phyloP scores from a whole-genome alignment of 2,113 vertebrate genomes.

The Orthonyx spaldingii region DNA sequence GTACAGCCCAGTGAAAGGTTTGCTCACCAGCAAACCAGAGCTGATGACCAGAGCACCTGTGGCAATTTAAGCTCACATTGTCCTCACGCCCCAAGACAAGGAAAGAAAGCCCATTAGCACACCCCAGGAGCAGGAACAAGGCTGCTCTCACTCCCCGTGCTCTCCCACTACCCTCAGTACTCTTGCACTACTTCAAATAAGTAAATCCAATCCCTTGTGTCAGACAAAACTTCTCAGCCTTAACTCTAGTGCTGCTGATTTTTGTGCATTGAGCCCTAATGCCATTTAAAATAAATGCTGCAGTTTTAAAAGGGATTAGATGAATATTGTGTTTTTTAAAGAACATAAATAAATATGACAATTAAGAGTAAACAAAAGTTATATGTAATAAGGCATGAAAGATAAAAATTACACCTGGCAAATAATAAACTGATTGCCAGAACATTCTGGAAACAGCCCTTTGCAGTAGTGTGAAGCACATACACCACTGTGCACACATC shows the following conservation, averaged over 20 bases:
- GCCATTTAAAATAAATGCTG: neutral
- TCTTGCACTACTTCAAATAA: neutral
- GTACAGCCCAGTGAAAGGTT: fast-evolving
- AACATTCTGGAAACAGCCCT: neutral
- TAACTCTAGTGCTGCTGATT: neutral
- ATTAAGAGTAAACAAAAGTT: neutral
- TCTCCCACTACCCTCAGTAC: neutral
- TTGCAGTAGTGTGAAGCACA: neutral
- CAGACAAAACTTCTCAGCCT: neutral
- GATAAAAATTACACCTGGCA: neutral
- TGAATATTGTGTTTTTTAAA: neutral
- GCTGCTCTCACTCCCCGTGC: fast-evolving
- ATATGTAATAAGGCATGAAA: neutral
- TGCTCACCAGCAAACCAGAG: neutral
- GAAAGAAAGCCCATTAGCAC: fast-evolving
- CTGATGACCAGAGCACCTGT: neutral
- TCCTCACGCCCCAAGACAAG: neutral
- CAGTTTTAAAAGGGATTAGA: neutral
- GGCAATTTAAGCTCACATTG: fast-evolving
- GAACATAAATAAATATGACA: neutral
- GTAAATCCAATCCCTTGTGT: neutral
- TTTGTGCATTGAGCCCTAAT: neutral
- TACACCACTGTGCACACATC: neutral
- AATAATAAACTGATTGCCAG: neutral
- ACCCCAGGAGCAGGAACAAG: fast-evolving